Conservation (phyloP, 2,113 vertebrate species). For the Embiotoca jacksoni region DNA sequence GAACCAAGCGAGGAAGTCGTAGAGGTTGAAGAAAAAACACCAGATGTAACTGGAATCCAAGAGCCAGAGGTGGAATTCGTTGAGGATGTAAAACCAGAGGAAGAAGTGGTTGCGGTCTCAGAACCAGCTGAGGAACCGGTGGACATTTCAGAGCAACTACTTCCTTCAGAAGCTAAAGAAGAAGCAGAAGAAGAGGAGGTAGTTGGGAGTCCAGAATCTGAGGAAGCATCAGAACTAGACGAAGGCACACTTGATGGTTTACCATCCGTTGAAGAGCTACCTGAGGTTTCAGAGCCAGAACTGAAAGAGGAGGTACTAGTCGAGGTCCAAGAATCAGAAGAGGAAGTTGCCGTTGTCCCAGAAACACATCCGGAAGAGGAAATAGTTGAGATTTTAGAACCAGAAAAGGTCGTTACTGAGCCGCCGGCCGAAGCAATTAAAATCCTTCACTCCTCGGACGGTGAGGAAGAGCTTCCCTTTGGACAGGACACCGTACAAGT, state of each 20-base stretch:
- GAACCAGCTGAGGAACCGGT: background rate
- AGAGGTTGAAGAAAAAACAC: slow-evolving; percentile 10
- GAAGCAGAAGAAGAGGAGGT: background rate
- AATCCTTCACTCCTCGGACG: slow-evolving; percentile 39
- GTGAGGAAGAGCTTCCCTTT: slow-evolving; percentile 2
- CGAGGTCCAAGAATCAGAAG: slow-evolving; percentile 19
- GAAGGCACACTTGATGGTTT: background rate
- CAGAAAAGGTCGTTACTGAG: slow-evolving; percentile 26
- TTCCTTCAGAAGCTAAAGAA: slow-evolving; percentile 11
- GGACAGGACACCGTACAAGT: slow-evolving; percentile 20
- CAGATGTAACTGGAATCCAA: background rate
- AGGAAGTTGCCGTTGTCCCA: background rate
- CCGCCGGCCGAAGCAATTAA: slow-evolving; percentile 59
- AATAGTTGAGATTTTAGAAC: slow-evolving; percentile 21
- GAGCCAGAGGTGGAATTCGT: background rate
- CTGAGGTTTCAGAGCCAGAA: slow-evolving; percentile 22
- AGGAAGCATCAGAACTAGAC: slow-evolving; percentile 5
- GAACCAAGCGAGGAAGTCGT: slow-evolving; percentile 7
- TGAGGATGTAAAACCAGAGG: slow-evolving; percentile 3
- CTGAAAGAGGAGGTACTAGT: slow-evolving; percentile 10
- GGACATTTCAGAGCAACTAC: slow-evolving; percentile 8
- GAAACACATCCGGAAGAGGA: slow-evolving; percentile 29
- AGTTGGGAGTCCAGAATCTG: slow-evolving; percentile 16
- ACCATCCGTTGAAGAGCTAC: background rate
- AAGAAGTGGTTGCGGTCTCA: background rate